phyloP scores from a whole-genome alignment of 1,140 invertebrate species.

The Drosophila sp. region DNA sequence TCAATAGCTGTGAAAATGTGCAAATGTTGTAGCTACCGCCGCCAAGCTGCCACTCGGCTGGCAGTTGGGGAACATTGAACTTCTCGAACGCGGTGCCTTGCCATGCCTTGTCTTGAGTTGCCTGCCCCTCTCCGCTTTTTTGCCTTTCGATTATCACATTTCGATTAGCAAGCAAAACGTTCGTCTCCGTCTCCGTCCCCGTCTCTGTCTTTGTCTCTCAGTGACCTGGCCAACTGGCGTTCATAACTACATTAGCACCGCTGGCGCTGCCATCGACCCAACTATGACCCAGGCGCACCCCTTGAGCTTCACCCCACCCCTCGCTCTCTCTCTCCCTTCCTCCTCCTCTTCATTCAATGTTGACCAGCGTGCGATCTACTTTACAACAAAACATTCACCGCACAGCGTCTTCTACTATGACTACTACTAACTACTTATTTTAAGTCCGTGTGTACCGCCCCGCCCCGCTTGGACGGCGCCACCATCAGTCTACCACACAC shows the following conservation, averaged over 20 bases:
- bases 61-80: constrained; percentile 50
- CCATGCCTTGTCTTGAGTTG: neutral
- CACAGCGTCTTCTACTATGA: constrained; percentile 43
- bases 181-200: constrained; percentile 25
- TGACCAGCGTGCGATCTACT: constrained; percentile 61
- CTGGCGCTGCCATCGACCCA: constrained; percentile 67
- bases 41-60: constrained; percentile 9
- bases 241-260: constrained; percentile 77
- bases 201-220: neutral
- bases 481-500: constrained; percentile 29
- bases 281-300: constrained; percentile 34
- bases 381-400: constrained; percentile 53
- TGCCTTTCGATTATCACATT: constrained; percentile 70
- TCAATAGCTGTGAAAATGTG: constrained; percentile 73
- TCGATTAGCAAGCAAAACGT: constrained; percentile 46
- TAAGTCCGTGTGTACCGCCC: constrained; percentile 45
- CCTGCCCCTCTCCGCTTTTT: no score
- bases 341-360: neutral
- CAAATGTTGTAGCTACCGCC: constrained; percentile 37
- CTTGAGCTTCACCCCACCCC: neutral
- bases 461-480: constrained; percentile 60
- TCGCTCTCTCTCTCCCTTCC: neutral
- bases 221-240: constrained; percentile 61
- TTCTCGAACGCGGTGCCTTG: constrained; percentile 27
- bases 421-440: constrained; percentile 30